phyloP scores from a whole-genome alignment of 1,140 invertebrate species.

The Drosophila willistoni region DNA sequence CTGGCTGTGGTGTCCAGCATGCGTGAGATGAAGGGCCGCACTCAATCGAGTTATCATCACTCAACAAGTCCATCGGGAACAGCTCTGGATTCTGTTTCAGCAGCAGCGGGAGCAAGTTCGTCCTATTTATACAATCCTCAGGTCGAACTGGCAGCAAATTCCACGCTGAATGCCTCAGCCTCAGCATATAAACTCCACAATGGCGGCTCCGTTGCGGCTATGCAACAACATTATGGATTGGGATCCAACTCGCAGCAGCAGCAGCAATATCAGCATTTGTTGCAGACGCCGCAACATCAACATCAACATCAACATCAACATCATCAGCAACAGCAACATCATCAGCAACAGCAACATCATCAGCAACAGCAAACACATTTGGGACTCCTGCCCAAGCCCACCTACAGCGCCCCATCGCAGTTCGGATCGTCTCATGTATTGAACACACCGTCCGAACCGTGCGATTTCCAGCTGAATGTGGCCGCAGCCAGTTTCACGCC shows the following conservation, averaged over 20 bases:
- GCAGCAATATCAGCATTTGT: not conserved
- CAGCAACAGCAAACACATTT: not conserved
- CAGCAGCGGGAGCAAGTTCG: too few relatives aligned
- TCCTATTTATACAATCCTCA: slow-evolving; percentile 8
- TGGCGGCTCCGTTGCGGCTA: not conserved
- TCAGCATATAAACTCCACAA: slow-evolving; percentile 14
- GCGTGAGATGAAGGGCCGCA: slow-evolving; percentile 1
- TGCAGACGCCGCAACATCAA: not conserved
- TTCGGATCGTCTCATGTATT: slow-evolving; percentile 11
- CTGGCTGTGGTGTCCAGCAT: not conserved
- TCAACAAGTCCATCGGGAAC: not conserved
- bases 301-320: not conserved
- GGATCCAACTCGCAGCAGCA: not conserved
- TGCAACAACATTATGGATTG: too few relatives aligned
- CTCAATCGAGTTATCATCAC: not conserved
- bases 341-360: not conserved
- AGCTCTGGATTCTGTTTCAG: not conserved
- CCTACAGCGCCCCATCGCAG: slow-evolving; percentile 7
- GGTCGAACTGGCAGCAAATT: slow-evolving; percentile 19
- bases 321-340: not conserved
- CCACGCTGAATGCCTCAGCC: slow-evolving; percentile 32
- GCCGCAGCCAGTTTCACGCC: slow-evolving; percentile 50
- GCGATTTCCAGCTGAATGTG: slow-evolving; percentile 46
- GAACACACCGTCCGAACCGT: slow-evolving; percentile 6
- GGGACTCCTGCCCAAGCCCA: slow-evolving; percentile 1